Evolutionary conservation across 2,797 vertebrate genomes (phyloP), one percentile per base, ranked within the genome.

Genomic region (Hippoglossus hippoglossus): DNA sequence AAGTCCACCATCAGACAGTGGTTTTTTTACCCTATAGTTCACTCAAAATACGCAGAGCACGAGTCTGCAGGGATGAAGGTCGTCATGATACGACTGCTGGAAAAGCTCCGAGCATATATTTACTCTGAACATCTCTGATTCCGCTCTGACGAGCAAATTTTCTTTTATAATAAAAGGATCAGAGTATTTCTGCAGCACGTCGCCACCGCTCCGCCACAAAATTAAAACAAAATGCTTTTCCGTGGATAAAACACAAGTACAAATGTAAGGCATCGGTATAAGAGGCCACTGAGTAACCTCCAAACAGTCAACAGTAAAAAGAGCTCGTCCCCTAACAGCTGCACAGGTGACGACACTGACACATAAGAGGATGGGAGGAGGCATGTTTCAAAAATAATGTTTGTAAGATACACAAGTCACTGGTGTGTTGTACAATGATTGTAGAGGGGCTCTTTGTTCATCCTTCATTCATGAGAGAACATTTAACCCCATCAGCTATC

Each of bases 251-350:
- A 77, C 72, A 83, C 72, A 65, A 76, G 67, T 88, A 89, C 59
- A 91, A 91, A 92, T 85, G 85, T 90, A 92, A 93, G 87, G 89
- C 91, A 92, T 91, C 60, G 77, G 71, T 89, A 80, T 76, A 80
- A 85, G 85, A 82, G 84, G 85, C 80, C 79, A 64, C 79, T 39
- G 63, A 59, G 65, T n/a, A 16, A 53, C 64, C 69, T 69, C 54
- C 61, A 50, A 62, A 67, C 77, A 71, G 71, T 80, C 77, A 57
- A 62, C 62, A 77, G 66, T 58, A 80, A 28, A 26, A 69, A 54
- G 77, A 71, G 69, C 41, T 75, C 58, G 50, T 77, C 81, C 81
- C 75, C 74, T 87, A 54, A 53, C 75, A 70, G 78, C 74, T 73
- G 79, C 54, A 77, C 71, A 82, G 67, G 64, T 59, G 46, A 78